Percentiles rank a stretch among this genome's conserved stretches.
phyloP scores from a whole-genome alignment of 2,113 vertebrate species.

The Ancistrus triradiatus region DNA sequence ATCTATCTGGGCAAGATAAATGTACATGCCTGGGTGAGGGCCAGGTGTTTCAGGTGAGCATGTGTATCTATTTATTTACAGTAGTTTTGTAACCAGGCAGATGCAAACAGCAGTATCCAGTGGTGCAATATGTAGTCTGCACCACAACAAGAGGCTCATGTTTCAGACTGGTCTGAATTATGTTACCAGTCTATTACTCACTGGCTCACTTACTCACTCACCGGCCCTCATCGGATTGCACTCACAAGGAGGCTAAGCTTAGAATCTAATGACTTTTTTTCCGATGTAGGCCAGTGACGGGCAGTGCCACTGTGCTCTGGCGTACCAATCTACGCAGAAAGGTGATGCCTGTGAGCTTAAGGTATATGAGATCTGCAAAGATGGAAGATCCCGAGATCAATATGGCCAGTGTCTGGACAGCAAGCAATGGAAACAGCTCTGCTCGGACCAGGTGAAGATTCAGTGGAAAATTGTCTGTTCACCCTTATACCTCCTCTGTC shows the following conservation, averaged over 20 bases:
- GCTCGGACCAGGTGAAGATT: conserved; percentile 80
- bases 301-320: conserved; percentile 72
- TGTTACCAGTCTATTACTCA: conserved; percentile 43
- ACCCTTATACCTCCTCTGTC: neutral
- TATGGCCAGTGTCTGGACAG: conserved; percentile 75
- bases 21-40: conserved; percentile 72
- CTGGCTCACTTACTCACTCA: conserved; percentile 28
- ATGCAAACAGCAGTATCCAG: conserved; percentile 4
- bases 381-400: conserved; percentile 68
- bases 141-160: conserved; percentile 46
- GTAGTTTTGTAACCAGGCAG: neutral
- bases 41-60: conserved; percentile 78
- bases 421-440: conserved; percentile 75
- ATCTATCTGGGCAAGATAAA: conserved; percentile 65
- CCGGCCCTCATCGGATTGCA: conserved; percentile 40
- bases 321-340: conserved; percentile 51
- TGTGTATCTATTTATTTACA: neutral
- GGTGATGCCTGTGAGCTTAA: conserved; percentile 59
- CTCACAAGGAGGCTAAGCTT: conserved; percentile 35
- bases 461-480: neutral
- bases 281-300: conserved; percentile 71
- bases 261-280: neutral
- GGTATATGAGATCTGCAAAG: conserved; percentile 67
- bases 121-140: conserved; percentile 58
- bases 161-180: conserved; percentile 45